Percentiles rank a stretch among this genome's conserved stretches.
phyloP scores from a whole-genome alignment of 2,113 vertebrate species.

The Dascyllus trimaculatus region DNA sequence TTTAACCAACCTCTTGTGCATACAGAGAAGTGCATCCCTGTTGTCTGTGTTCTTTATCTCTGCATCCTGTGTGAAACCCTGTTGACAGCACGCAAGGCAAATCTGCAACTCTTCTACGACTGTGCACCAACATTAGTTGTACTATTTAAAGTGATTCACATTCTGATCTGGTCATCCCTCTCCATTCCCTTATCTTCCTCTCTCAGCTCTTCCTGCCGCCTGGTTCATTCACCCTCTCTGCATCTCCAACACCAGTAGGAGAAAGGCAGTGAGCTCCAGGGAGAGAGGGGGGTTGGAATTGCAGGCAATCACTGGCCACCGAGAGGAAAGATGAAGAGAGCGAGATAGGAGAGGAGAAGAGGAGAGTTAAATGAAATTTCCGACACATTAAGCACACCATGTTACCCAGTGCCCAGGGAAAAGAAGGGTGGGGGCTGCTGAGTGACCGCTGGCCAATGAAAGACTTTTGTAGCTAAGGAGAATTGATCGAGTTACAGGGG shows the following conservation, averaged over 20 bases:
- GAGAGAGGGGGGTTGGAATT: conserved; percentile 36
- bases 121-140: conserved; percentile 26
- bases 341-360: conserved; percentile 41
- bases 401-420: conserved; percentile 48
- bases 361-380: conserved; percentile 75
- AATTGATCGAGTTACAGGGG: conserved; percentile 51
- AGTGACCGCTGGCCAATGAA: conserved; percentile 53
- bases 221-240: conserved; percentile 43
- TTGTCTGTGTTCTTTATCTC: not conserved
- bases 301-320: conserved; percentile 61
- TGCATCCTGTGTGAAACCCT: not conserved
- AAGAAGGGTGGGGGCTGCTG: conserved; percentile 22
- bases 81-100: not conserved
- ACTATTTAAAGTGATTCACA: conserved; percentile 22
- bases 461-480: conserved; percentile 40
- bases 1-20: conserved; percentile 8
- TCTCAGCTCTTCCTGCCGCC: conserved; percentile 23
- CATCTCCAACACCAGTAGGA: conserved; percentile 31
- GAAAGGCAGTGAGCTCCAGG: conserved; percentile 43
- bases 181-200: conserved; percentile 33
- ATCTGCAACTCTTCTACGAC: not conserved
- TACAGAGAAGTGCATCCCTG: not conserved
- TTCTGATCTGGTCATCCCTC: conserved; percentile 37
- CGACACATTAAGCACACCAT: conserved; percentile 75
- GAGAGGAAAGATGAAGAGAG: conserved; percentile 56